Base-by-base conservation (phyloP, 2,888 invertebrate species). In the Amitus sp. region DNA sequence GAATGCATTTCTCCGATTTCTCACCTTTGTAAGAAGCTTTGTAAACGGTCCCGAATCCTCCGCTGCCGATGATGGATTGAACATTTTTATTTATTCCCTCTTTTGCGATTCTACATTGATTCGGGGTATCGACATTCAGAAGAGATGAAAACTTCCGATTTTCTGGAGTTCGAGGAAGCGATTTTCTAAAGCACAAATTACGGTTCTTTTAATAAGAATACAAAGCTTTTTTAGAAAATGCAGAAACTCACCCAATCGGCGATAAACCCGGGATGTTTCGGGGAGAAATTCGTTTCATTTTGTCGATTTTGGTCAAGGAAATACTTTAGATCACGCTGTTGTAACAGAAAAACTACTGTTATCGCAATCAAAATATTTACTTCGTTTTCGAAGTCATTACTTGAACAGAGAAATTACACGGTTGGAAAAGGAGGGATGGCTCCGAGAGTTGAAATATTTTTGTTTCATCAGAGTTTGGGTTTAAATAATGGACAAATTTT, bases 11-110 rank as follows among this genome's bases (percentile, higher is more conserved):
- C n/a, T n/a, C n/a, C n/a, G n/a, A n/a, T n/a, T 54, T 10, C 30
- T 47, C 68, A 80, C 84, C 84, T 79, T 81, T 78, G 50, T 83
- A 82, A 33, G 67, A 69, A 27, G 82, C 83, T 67, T 72, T 73
- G 47, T 83, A 77, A 18, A 84, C 84, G 1, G 75, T 82, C 42
- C 83, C 84, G 73, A 83, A 84, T 28, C 78, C 76, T 42, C 84
- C 84, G 23, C 74, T 73, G 19, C 84, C 84, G 15, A 84, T 71
- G 1, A 82, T 59, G 12, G 64, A 58, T 48, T 69, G 66, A 45
- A 70, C 59, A 33, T 57, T 55, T 1, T 70, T 66, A 19, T 80
- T 58, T 4, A 30, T 6, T 15, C 79, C 81, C 39, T 78, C 47
- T 27, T 71, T 64, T 6, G 80, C 47, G 57, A 82, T 75, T 64